Evolutionary conservation across 2,113 vertebrate species (phyloP).

Genomic region (Neogale vison): DNA sequence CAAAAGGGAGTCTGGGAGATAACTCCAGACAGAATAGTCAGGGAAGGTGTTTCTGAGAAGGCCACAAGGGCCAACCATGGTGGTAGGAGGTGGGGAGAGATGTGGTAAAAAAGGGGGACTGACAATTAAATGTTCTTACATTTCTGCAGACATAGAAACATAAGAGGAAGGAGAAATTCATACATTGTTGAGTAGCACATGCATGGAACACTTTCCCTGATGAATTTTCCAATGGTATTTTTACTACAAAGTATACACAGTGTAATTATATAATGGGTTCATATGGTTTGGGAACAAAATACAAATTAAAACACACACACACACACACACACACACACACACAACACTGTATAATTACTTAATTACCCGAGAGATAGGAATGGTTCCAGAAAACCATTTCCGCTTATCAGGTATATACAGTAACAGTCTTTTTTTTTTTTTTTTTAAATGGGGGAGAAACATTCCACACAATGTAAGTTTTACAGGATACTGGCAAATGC

Average conservation of each 20-base stretch:
- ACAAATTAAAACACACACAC: constrained; percentile 23
- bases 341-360: constrained; percentile 61
- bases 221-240: constrained; percentile 58
- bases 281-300: constrained; percentile 75
- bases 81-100: neutral
- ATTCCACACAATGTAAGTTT: constrained; percentile 47
- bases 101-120: neutral
- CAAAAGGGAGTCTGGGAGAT: neutral
- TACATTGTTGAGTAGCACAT: neutral
- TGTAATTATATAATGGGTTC: constrained; percentile 63
- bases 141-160: neutral
- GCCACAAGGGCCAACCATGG: neutral
- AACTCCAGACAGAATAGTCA: neutral
- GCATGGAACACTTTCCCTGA: neutral
- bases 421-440: neutral
- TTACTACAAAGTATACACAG: constrained; percentile 42
- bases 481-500: constrained; percentile 53
- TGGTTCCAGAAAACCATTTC: constrained; percentile 53
- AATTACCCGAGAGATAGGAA: constrained; percentile 63
- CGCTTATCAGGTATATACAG: constrained; percentile 51
- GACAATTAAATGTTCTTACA: neutral
- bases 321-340: neutral
- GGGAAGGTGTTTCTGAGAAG: neutral
- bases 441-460: constrained; percentile 36
- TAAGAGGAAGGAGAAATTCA: neutral